These are phyloP conservation scores for Phaonia tiefii DNA, from an alignment of 2,888 invertebrate species.

Conservation along the genomic window DNA sequence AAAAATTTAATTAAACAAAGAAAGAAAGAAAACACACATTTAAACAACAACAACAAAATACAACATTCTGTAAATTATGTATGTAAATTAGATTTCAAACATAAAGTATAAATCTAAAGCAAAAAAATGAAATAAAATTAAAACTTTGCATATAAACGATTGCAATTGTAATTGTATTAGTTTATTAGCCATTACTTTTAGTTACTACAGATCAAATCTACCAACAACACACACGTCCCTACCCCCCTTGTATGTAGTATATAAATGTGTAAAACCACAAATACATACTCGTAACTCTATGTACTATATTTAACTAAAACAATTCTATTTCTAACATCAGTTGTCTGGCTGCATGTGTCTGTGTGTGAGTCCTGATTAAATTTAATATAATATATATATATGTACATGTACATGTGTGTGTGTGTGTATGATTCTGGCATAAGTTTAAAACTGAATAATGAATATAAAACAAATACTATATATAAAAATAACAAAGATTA, in stretches of 20 bases:
- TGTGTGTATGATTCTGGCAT: background rate
- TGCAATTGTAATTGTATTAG: conserved; percentile 15
- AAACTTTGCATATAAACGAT: background rate
- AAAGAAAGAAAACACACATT: background rate
- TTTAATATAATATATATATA: background rate
- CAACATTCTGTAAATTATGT: conserved; percentile 21
- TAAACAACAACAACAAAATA: conserved; percentile 2
- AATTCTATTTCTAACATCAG: too few relatives aligned
- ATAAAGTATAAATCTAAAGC: conserved; percentile 30
- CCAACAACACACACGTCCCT: background rate
- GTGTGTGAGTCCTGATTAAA: background rate
- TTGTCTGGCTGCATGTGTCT: background rate
- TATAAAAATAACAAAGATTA: background rate
- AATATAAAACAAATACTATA: too few relatives aligned
- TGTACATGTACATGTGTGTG: background rate
- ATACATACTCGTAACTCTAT: background rate
- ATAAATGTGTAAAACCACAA: conserved; percentile 20
- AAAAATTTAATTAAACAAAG: background rate
- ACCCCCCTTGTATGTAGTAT: too few relatives aligned
- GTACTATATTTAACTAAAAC: too few relatives aligned
- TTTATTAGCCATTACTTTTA: conserved; percentile 32
- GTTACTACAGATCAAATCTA: conserved; percentile 57
- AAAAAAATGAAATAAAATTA: too few relatives aligned
- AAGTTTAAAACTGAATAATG: background rate
- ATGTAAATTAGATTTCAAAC: conserved; percentile 36